phyloP scores from a whole-genome alignment of 2,797 vertebrate genomes.

The Salarias fasciatus region DNA sequence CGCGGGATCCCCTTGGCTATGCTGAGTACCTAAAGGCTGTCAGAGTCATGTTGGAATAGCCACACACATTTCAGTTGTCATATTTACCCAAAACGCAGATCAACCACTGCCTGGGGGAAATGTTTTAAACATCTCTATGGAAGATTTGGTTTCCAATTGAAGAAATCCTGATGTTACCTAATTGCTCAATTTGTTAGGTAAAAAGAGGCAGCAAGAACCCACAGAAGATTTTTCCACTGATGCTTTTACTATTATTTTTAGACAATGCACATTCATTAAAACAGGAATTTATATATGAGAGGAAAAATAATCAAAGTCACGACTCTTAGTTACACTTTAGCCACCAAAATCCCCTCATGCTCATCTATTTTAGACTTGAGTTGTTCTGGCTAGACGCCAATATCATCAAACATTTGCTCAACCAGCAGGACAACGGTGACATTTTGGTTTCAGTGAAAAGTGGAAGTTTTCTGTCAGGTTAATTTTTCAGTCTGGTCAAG shows the following conservation, averaged over 20 bases:
- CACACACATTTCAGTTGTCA: slow-evolving; percentile 32
- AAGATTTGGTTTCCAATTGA: background rate
- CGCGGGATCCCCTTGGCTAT: slow-evolving; percentile 28
- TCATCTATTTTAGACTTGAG: slow-evolving; percentile 1
- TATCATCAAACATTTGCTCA: slow-evolving; percentile 46
- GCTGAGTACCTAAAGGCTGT: slow-evolving; percentile 52
- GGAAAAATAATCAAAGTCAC: background rate
- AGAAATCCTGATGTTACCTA: slow-evolving; percentile 4
- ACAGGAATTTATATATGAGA: background rate
- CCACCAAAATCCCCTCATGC: slow-evolving; percentile 10
- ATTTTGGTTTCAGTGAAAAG: slow-evolving; percentile 4
- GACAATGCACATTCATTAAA: too few species aligned
- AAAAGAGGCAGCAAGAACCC: too few species aligned
- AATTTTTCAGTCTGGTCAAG: too few species aligned
- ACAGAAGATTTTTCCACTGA: too few species aligned
- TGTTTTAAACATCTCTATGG: background rate
- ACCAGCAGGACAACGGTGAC: slow-evolving; percentile 6
- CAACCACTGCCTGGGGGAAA: slow-evolving; percentile 16
- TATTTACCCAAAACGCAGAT: slow-evolving; percentile 34
- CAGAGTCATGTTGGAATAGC: background rate
- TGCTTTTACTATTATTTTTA: too few species aligned
- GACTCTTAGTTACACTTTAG: slow-evolving; percentile 34
- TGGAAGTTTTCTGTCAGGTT: background rate
- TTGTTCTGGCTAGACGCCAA: slow-evolving; percentile 14
- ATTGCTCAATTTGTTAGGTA: too few species aligned